These are phyloP conservation scores for Eremobia ochroleuca DNA, from an alignment of 2,888 invertebrate species.

Conservation along the genomic window DNA sequence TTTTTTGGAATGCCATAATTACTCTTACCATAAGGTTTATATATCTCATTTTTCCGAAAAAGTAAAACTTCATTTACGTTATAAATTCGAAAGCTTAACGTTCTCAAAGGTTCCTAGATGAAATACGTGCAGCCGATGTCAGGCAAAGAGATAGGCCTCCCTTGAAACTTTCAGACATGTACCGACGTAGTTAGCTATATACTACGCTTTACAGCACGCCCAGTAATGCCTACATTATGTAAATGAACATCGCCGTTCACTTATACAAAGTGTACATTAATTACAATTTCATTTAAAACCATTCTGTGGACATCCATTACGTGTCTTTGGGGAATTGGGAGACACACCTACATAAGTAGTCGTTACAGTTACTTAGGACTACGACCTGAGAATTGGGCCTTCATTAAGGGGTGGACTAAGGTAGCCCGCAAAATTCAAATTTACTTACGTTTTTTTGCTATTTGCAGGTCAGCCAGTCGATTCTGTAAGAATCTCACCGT, in stretches of 20 bases:
- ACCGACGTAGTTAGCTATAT: neutral
- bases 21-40: too few species aligned
- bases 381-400: neutral
- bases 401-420: too few species aligned
- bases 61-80: neutral
- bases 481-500: too few species aligned
- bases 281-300: conserved; percentile 61
- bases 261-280: conserved; percentile 66
- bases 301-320: conserved; percentile 27
- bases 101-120: conserved; percentile 22
- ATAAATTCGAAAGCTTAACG: conserved; percentile 1
- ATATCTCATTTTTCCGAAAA: neutral
- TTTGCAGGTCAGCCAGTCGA: too few species aligned
- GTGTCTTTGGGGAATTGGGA: conserved; percentile 19
- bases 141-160: conserved; percentile 47
- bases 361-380: neutral
- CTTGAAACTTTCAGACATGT: conserved; percentile 56
- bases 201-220: conserved; percentile 61
- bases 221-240: conserved; percentile 72
- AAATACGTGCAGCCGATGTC: conserved; percentile 48
- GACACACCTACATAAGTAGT: conserved; percentile 1
- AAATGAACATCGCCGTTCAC: conserved; percentile 67
- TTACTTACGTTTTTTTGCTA: too few species aligned
- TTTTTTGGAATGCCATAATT: neutral
- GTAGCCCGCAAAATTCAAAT: too few species aligned